Percentiles rank a stretch among this genome's conserved stretches.
Evolutionary conservation across 2,888 invertebrate genomes (phyloP).

Genomic region (Helobdella robusta): DNA sequence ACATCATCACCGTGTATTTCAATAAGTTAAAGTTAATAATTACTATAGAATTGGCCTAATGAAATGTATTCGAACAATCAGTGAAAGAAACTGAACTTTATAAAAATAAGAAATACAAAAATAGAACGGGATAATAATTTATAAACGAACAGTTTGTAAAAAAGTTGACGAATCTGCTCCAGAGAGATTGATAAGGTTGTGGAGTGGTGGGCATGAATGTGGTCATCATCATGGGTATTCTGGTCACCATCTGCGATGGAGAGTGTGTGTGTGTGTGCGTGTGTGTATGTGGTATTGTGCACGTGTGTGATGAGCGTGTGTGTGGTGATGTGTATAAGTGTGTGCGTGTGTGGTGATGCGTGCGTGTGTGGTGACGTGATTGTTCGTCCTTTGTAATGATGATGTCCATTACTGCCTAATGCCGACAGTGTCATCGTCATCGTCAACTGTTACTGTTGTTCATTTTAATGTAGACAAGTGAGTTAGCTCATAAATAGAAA

Average conservation of each 20-base stretch:
- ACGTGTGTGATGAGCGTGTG: neutral
- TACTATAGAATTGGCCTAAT: no score
- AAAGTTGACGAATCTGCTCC: neutral
- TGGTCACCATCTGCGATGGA: no score
- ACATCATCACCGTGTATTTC: no score
- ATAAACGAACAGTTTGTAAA: neutral
- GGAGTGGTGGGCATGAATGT: neutral
- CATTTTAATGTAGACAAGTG: neutral
- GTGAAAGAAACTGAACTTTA: no score
- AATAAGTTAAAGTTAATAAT: no score
- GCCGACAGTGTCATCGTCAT: neutral
- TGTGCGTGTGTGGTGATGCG: neutral
- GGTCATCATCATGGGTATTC: no score
- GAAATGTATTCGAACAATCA: no score
- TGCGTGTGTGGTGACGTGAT: neutral
- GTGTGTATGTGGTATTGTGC: no score
- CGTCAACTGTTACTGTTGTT: neutral
- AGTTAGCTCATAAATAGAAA: no score
- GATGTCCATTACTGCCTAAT: neutral
- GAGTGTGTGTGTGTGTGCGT: no score
- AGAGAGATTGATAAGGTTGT: neutral
- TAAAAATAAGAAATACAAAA: neutral
- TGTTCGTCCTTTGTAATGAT: neutral
- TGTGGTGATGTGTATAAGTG: neutral
- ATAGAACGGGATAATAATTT: neutral